A percentile compares a stretch with the other conserved stretches of the same genome.
These are phyloP conservation scores for Hiodon alosoides DNA, from an alignment of 2,113 vertebrate species.

Conservation along the genomic window DNA sequence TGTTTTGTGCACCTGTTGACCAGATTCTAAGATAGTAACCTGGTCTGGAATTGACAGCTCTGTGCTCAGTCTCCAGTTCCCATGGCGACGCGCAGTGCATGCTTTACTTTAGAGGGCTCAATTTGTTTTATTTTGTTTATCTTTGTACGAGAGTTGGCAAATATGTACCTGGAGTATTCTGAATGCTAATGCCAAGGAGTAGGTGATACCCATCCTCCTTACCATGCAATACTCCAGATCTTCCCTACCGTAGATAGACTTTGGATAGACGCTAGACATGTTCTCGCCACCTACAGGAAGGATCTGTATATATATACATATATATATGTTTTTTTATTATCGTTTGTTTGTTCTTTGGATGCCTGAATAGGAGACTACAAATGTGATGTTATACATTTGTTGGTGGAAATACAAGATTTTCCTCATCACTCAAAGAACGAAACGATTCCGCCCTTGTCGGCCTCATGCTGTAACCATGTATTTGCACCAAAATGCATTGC, in stretches of 20 bases:
- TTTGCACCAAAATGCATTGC: conserved; percentile 86
- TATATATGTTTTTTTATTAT: conserved; percentile 49
- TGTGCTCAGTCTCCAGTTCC: neutral
- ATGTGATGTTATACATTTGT: conserved; percentile 70
- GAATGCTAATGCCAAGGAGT: conserved; percentile 88
- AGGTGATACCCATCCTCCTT: conserved; percentile 81
- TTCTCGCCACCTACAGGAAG: conserved; percentile 65
- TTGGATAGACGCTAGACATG: conserved; percentile 52
- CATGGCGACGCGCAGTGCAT: conserved; percentile 20
- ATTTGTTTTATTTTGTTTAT: conserved; percentile 49
- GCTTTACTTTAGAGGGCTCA: conserved; percentile 73
- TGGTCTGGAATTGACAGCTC: neutral
- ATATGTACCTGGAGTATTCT: conserved; percentile 95
- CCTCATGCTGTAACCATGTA: conserved; percentile 79
- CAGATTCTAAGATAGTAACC: neutral
- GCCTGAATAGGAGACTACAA: conserved; percentile 82
- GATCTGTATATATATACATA: conserved; percentile 51
- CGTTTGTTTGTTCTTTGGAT: conserved; percentile 75
- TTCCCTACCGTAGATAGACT: conserved; percentile 54
- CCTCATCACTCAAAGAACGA: conserved; percentile 76
- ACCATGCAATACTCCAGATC: conserved; percentile 79
- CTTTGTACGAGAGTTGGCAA: conserved; percentile 93
- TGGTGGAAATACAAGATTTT: conserved; percentile 72
- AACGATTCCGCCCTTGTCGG: conserved; percentile 74
- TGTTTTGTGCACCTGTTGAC: no score